These are phyloP conservation scores for Sinotaia quadrata DNA, from an alignment of 2,888 invertebrate species.

Conservation along the genomic window DNA sequence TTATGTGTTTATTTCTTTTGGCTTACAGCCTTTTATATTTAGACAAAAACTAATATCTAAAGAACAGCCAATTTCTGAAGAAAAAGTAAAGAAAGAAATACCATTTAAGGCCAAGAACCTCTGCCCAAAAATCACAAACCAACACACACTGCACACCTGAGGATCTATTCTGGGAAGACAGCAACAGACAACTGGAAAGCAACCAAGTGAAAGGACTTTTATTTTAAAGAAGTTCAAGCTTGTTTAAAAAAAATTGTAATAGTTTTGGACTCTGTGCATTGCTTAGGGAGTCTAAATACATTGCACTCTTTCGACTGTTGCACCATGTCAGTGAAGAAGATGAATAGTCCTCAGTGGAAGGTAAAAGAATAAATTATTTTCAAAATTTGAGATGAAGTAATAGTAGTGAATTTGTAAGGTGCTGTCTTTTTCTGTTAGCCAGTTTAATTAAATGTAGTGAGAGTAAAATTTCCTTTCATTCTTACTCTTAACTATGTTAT, in stretches of 20 bases:
- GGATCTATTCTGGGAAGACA: constrained; percentile 37
- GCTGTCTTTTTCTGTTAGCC: no score
- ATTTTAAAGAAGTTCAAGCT: not conserved
- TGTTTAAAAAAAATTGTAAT: not conserved
- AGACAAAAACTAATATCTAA: no score
- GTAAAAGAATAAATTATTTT: constrained; percentile 45
- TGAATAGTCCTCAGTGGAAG: constrained; percentile 74
- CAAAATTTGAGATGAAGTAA: no score
- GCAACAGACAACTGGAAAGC: constrained; percentile 22
- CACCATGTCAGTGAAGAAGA: constrained; percentile 50
- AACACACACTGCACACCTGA: constrained; percentile 66
- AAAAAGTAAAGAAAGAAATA: no score
- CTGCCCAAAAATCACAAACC: constrained; percentile 53
- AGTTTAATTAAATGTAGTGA: no score
- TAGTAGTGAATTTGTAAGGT: no score
- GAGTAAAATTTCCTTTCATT: no score
- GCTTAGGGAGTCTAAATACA: constrained; percentile 12
- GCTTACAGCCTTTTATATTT: no score
- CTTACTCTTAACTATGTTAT: no score
- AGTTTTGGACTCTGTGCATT: not conserved
- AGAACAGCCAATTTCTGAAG: no score
- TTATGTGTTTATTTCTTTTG: no score
- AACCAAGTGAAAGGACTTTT: not conserved
- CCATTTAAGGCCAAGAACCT: constrained; percentile 12
- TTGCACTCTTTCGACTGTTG: constrained; percentile 29